Conservation (phyloP, 1,140 invertebrate species). For the Orchesella cincta region DNA sequence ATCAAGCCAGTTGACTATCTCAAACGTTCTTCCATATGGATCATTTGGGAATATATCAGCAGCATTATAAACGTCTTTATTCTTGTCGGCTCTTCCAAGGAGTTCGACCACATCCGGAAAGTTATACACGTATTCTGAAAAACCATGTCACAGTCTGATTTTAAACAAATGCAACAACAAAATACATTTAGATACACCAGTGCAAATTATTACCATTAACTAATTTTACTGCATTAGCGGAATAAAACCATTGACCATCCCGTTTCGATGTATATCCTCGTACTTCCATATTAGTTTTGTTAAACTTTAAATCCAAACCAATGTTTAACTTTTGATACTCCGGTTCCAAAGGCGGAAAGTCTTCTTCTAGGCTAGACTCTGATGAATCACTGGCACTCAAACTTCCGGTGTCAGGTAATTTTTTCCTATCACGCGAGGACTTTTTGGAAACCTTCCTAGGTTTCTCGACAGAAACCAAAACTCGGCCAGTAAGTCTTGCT, state of each 20-base stretch:
- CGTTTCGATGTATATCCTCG: constrained; percentile 70
- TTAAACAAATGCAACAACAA: background rate
- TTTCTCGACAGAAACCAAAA: constrained; percentile 61
- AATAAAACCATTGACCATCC: constrained; percentile 75
- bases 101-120: constrained; percentile 76
- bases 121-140: constrained; percentile 64
- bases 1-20: constrained; percentile 46
- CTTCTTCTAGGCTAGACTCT: constrained; percentile 31
- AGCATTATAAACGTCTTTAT: constrained; percentile 5
- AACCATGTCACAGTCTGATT: background rate
- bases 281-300: constrained; percentile 73
- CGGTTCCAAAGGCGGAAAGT: constrained; percentile 52
- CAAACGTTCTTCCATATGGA: constrained; percentile 29
- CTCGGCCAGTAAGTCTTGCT: constrained; percentile 78
- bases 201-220: constrained; percentile 57
- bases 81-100: constrained; percentile 47
- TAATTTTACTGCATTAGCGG: constrained; percentile 71
- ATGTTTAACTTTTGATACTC: constrained; percentile 71
- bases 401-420: background rate
- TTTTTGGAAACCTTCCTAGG: constrained; percentile 32
- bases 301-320: constrained; percentile 89
- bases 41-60: constrained; percentile 43
- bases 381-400: background rate
- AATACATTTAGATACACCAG: background rate
- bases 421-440: background rate